These are phyloP conservation scores for Ailurus styani DNA, from an alignment of 2,113 vertebrate species.

Conservation along the genomic window DNA sequence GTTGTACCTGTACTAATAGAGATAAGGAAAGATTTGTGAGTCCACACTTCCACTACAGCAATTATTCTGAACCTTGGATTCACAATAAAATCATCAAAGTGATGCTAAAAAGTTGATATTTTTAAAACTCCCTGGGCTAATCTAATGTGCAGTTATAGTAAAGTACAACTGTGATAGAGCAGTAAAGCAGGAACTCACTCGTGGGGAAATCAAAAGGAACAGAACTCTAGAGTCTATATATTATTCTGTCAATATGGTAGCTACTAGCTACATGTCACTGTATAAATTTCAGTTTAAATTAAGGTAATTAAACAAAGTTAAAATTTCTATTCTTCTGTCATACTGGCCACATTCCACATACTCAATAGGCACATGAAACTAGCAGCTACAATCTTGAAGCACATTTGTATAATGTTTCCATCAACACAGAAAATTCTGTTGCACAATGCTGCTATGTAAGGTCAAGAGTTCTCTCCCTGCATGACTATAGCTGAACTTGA, in stretches of 20 bases:
- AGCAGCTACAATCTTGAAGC: background rate
- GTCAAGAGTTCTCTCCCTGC: background rate
- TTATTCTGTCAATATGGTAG: background rate
- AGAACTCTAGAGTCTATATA: background rate
- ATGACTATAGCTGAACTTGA: background rate
- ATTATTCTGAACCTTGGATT: background rate
- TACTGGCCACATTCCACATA: background rate
- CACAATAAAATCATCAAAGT: background rate
- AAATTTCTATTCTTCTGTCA: background rate
- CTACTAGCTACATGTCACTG: background rate
- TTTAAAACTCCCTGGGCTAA: background rate
- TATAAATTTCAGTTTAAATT: background rate
- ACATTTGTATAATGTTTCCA: background rate
- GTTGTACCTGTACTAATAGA: background rate
- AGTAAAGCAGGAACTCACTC: background rate
- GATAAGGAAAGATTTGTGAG: background rate
- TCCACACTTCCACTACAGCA: background rate
- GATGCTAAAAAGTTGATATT: background rate
- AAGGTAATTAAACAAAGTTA: background rate
- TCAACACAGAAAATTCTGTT: background rate
- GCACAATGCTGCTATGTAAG: too few species aligned
- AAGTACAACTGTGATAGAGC: background rate
- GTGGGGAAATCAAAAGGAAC: background rate
- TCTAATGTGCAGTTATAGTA: background rate
- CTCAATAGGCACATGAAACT: background rate